phyloP scores from a whole-genome alignment of 2,797 vertebrate species.

The Macropus fuliginosus region DNA sequence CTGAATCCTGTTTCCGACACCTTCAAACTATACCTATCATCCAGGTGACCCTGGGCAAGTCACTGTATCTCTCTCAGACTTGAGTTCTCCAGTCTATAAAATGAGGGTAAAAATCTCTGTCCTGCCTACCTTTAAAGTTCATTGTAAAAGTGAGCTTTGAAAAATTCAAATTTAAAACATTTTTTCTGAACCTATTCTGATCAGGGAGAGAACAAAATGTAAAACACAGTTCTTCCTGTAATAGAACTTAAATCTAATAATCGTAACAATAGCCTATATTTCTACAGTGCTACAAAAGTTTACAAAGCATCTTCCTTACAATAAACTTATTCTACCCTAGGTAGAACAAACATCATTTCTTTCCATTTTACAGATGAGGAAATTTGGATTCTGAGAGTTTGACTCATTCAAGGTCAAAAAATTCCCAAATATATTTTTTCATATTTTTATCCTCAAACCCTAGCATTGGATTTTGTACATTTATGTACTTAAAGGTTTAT shows the following conservation, averaged over 20 bases:
- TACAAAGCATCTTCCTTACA: neutral
- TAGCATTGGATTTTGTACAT: neutral
- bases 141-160: neutral
- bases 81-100: neutral
- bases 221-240: neutral
- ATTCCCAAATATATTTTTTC: neutral
- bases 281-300: neutral
- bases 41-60: neutral
- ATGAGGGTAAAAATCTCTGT: neutral
- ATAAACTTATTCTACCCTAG: neutral
- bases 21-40: neutral
- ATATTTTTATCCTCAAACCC: neutral
- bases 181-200: neutral
- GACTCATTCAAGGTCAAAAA: neutral
- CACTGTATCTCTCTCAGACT: neutral
- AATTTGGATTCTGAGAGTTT: neutral
- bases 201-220: neutral
- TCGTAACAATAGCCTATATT: neutral
- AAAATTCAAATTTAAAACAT: neutral
- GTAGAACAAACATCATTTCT: neutral
- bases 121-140: neutral
- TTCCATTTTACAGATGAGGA: neutral
- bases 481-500: neutral
- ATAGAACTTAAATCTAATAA: neutral
- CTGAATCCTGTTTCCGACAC: neutral